phyloP scores from a whole-genome alignment of 2,113 vertebrate species.

The Dicentrarchus labrax region DNA sequence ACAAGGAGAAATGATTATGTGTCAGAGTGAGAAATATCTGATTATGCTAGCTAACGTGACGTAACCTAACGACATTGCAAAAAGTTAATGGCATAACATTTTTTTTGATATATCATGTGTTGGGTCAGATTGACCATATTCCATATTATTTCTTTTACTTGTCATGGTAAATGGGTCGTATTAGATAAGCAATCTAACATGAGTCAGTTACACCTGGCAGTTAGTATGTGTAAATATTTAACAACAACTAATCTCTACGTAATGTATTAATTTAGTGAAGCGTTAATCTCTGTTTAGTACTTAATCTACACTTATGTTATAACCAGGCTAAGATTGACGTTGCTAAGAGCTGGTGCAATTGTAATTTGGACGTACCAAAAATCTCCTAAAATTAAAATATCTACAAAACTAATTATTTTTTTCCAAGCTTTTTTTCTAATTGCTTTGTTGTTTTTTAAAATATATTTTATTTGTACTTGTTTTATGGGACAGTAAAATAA shows the following conservation, averaged over 20 bases:
- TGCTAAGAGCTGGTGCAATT: not conserved
- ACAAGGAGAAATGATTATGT: not conserved
- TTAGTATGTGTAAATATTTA: not conserved
- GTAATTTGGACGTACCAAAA: not conserved
- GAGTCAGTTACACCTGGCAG: not conserved
- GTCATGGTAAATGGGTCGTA: not conserved
- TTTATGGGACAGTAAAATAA: conserved; percentile 10
- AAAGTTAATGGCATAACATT: not conserved
- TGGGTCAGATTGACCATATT: not conserved
- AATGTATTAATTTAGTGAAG: not conserved
- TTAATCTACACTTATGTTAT: not conserved
- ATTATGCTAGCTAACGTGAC: not conserved
- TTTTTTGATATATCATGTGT: not conserved
- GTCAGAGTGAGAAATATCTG: not conserved
- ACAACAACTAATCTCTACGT: not conserved
- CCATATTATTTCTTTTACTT: not conserved
- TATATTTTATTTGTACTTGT: not conserved
- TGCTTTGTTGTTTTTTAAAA: no score
- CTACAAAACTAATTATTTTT: not conserved
- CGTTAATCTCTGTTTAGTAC: not conserved
- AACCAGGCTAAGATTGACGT: not conserved
- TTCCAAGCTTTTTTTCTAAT: not conserved
- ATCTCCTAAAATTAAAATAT: not conserved
- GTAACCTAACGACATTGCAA: no score
- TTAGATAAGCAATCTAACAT: no score